Base-by-base conservation (phyloP, 1,140 invertebrate genomes). In the Oedothorax gibbosus region DNA sequence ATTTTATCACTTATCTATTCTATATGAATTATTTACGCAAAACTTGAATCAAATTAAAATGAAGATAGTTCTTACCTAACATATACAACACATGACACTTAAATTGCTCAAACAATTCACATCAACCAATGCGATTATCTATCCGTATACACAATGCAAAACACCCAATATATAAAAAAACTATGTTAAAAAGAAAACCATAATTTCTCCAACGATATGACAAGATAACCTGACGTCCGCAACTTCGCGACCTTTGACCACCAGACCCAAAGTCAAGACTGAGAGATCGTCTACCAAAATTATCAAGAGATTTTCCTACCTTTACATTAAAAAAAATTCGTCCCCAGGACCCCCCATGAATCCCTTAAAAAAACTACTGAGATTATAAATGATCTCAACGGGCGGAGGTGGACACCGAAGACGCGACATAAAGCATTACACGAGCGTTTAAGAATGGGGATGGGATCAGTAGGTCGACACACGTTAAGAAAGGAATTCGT, bases 351-450 rank as follows among this genome's bases (percentile, higher is more conserved):
- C 50, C 11, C 8, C 21, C 20, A 35, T 12, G n/a, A 60, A 60
- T 60, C 4, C n/a, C n/a, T 60, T 6, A 71, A 50, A 49, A 71
- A 71, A 71, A 6, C 57, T 60, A 60, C 18, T 21, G 65, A 57
- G 68, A 69, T 82, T 82, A 82, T 56, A 60, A 82, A 73, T 57
- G 79, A 64, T 14, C 21, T 82, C 49, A 15, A 20, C 11, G 69
- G 79, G 79, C 57, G 68, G 79, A 72, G 54, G 54, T 72, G 57
- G 79, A 82, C 79, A 82, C 21, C 35, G 79, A 51, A 71, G 20
- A 82, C 53, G 56, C 68, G 56, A 53, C 69, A 14, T 72, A 82
- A 82, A 54, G 49, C 79, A 72, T 72, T 64, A 72, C 68, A 82
- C 10, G 35, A 57, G 9, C 78, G 56, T 80, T 80, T 80, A 80